Evolutionary conservation across 2,797 vertebrate species (phyloP), one percentile per base, ranked within the genome.

Genomic region (Neostethus bicornis): DNA sequence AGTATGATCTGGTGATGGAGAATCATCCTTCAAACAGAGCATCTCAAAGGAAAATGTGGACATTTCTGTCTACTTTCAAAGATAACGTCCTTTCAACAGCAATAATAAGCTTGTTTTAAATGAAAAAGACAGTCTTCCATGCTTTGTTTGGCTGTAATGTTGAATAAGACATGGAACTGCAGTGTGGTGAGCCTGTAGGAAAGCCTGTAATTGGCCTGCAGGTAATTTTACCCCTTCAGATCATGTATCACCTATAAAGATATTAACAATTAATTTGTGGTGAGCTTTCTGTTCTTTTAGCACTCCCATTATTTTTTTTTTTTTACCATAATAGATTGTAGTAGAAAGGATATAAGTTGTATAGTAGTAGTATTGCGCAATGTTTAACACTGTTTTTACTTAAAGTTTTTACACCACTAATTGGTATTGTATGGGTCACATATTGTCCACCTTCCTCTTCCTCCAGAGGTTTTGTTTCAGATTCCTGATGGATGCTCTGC

Each of bases 191-290:
- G 78, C n/a, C n/a, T n/a, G n/a, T n/a, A 81, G 58, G 13, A 73
- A 68, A 72, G 50, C 39, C 48, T n/a, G 19, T 51, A 54, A n/a
- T n/a, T n/a, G n/a, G n/a, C n/a, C 44, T 46, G 64, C 28, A 56
- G 17, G 88, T 83, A 87, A 91, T 37, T 66, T 61, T 76, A 89
- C n/a, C 61, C 41, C 23, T n/a, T 52, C 32, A 51, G 79, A 52
- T 61, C 62, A 17, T 2, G 41, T 66, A 48, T 57, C 75, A 49
- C 41, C 46, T 32, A 48, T 34, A 12, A 58, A 16, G 48, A 3
- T 45, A 73, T 88, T 51, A 86, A 87, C 23, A 72, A 87, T 89
- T 57, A 2, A 89, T 75, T 41, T n/a, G 31, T 50, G 38, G 60
- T 62, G 42, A 52, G 63, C 42, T 54, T 48, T 11, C 17, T 47